Percentiles rank a stretch among this genome's conserved stretches.
Evolutionary conservation across 2,797 vertebrate genomes (phyloP).

Genomic region (Fundulus diaphanus): DNA sequence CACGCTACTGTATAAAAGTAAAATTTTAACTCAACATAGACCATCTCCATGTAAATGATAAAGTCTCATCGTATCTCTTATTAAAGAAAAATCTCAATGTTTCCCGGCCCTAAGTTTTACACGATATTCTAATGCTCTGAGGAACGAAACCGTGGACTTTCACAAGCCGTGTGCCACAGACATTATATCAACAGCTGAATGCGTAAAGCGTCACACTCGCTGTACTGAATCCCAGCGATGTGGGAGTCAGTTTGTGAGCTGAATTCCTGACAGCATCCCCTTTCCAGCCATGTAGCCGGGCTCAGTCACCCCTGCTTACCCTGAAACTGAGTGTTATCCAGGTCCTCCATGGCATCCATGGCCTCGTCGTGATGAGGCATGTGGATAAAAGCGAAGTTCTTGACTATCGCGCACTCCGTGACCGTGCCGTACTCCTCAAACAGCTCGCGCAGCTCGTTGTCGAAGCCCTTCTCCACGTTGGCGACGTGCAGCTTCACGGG

Average conservation of each 20-base stretch:
- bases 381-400: conserved; percentile 86
- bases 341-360: conserved; percentile 82
- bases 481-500: conserved; percentile 84
- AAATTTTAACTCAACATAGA: too few species aligned
- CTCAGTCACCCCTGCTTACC: conserved; percentile 58
- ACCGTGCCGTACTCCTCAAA: conserved; percentile 85
- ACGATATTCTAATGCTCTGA: neutral
- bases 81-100: too few species aligned
- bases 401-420: conserved; percentile 80
- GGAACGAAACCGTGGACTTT: neutral
- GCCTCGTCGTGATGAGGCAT: conserved; percentile 84
- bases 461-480: conserved; percentile 82
- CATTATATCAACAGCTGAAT: too few species aligned
- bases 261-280: neutral
- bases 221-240: neutral
- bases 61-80: too few species aligned
- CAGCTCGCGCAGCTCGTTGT: conserved; percentile 75
- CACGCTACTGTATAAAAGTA: too few species aligned
- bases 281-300: neutral
- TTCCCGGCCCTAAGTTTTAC: too few species aligned
- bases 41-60: too few species aligned
- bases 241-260: neutral
- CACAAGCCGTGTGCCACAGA: neutral
- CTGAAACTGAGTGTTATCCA: conserved; percentile 83
- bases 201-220: too few species aligned